These are phyloP conservation scores for Columbina picui DNA, from an alignment of 2,113 vertebrate genomes.

Conservation along the genomic window DNA sequence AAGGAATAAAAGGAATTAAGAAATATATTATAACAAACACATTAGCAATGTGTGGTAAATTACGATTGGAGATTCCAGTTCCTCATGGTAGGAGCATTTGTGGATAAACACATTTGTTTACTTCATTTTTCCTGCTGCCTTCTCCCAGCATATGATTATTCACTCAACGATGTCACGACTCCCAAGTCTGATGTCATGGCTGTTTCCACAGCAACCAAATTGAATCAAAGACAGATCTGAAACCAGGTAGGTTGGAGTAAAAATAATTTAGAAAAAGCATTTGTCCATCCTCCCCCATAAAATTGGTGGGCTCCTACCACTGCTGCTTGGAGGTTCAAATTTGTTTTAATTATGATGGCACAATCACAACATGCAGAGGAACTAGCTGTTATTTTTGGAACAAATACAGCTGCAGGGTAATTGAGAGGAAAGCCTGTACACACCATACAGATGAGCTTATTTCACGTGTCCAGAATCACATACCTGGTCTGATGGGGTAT, in stretches of 20 bases:
- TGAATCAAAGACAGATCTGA: neutral
- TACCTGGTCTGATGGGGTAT: neutral
- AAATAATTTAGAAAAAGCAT: neutral
- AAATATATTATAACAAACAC: constrained; percentile 68
- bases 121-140: constrained; percentile 24
- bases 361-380: constrained; percentile 46
- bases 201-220: constrained; percentile 20
- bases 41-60: constrained; percentile 76
- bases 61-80: constrained; percentile 6
- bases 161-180: constrained; percentile 37
- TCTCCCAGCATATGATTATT: neutral
- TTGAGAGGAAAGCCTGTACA: neutral
- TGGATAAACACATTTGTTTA: constrained; percentile 61
- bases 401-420: constrained; percentile 10
- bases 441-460: constrained; percentile 16
- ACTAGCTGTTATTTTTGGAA: constrained; percentile 59
- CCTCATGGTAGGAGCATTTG: constrained; percentile 36
- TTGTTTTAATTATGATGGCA: constrained; percentile 57
- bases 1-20: constrained; percentile 12
- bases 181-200: constrained; percentile 27
- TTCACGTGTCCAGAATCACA: neutral
- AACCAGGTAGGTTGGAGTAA: constrained; percentile 14
- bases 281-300: neutral
- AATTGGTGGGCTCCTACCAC: neutral
- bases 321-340: neutral